Evolutionary conservation across 2,888 invertebrate species (phyloP).

Genomic region (Coelogynopora nodosa): DNA sequence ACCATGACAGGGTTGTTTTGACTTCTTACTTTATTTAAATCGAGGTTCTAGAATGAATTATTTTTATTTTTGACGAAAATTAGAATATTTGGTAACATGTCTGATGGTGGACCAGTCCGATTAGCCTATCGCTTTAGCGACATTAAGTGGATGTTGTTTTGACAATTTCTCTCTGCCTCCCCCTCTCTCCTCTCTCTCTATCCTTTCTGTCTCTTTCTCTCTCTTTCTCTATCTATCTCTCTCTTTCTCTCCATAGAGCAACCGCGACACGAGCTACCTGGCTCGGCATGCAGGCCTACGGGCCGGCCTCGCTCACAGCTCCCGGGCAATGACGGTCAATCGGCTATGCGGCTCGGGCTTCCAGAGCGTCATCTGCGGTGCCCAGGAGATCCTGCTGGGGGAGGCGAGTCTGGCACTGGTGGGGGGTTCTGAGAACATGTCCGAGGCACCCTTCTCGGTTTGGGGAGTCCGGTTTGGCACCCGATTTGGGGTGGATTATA

Average conservation of each 20-base stretch:
- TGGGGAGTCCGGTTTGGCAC: conserved; percentile 79
- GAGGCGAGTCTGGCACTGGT: conserved; percentile 79
- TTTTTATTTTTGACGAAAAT: no score
- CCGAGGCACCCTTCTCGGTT: conserved; percentile 79
- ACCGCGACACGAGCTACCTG: conserved; percentile 66
- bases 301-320: conserved; percentile 74
- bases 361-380: conserved; percentile 83
- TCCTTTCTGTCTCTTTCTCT: background rate
- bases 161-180: no score
- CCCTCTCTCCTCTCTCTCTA: background rate
- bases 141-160: no score
- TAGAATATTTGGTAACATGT: no score
- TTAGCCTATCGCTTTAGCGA: no score
- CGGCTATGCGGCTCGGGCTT: conserved; percentile 95
- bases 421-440: conserved; percentile 94
- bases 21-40: no score
- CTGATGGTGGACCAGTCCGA: no score
- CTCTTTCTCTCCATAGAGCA: conserved; percentile 67
- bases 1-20: no score
- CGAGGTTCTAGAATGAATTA: no score
- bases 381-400: conserved; percentile 83
- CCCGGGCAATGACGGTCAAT: conserved; percentile 81
- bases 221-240: no score
- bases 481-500: conserved; percentile 70
- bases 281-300: conserved; percentile 82